Evolutionary conservation across 2,113 vertebrate species (phyloP), one percentile per base, ranked within the genome.

Genomic region (Xyrauchen texanus): DNA sequence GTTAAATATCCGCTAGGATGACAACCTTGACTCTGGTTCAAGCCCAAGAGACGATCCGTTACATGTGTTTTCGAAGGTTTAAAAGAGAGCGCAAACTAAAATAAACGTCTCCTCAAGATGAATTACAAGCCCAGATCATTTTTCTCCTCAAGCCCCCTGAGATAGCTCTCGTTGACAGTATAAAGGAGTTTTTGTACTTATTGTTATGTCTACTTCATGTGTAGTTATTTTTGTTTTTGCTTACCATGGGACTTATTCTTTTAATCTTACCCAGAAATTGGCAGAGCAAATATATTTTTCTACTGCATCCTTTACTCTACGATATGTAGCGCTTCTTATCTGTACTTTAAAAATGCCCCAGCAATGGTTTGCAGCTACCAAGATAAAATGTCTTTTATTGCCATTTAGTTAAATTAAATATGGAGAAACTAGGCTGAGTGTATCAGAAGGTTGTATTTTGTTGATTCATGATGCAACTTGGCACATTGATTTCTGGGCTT

Each of bases 41-140:
- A 71, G 72, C 52, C 53, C 66, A 45, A 34, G 78, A 75, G 82
- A 80, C 21, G 11, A 79, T 84, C 65, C 46, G 34, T 70, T 84
- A 78, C 71, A 70, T 66, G 66, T 74, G 52, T 58, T 81, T 67
- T 55, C 65, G 21, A 60, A 65, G 57, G 44, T 72, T 69, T 57
- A 65, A 83, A 74, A 51, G 75, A 65, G 79, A 78, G 47, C 79
- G 70, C 65, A 76, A 81, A 78, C 79, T 44, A 84, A 84, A 84
- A 84, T 84, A 84, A 84, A 84, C 53, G 82, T 78, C 82, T 74
- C 58, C 79, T 62, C 46, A 80, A 84, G 82, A 84, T 81, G 69
- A 84, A 84, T 84, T 84, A 84, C 79, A 84, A 67, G 49, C 75
- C 74, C 51, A 64, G 82, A 67, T 62, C 82, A 81, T 81, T 84